Conservation (phyloP, 2,113 vertebrate species). For the Pollachius pollachius region DNA sequence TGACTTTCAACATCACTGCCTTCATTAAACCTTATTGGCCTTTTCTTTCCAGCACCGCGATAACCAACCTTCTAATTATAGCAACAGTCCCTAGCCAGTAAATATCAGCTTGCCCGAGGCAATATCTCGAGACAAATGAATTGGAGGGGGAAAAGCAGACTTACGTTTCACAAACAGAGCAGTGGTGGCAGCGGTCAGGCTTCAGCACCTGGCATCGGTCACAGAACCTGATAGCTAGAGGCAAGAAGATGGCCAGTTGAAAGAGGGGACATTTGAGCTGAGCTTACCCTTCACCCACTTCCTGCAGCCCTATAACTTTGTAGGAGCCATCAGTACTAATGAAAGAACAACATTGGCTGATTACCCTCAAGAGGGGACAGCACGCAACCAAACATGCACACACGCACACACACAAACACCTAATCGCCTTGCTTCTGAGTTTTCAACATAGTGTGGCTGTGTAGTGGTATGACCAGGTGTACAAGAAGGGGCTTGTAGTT, state of each 20-base stretch:
- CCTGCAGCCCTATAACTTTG: slow-evolving; percentile 38
- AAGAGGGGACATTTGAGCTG: slow-evolving; percentile 54
- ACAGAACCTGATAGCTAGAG: slow-evolving; percentile 93
- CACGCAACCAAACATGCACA: background rate
- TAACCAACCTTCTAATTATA: slow-evolving; percentile 44
- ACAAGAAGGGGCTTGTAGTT: too few relatives aligned
- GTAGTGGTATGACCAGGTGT: too few relatives aligned
- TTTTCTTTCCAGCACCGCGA: slow-evolving; percentile 25
- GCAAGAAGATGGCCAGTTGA: slow-evolving; percentile 52
- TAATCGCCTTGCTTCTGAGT: slow-evolving; percentile 11
- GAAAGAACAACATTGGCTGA: slow-evolving; percentile 49
- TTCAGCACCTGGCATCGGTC: slow-evolving; percentile 96
- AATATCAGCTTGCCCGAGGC: slow-evolving; percentile 35
- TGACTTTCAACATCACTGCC: slow-evolving; percentile 14
- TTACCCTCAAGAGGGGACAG: slow-evolving; percentile 28
- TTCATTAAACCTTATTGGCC: slow-evolving; percentile 26
- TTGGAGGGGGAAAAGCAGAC: slow-evolving; percentile 58
- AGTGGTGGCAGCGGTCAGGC: slow-evolving; percentile 97
- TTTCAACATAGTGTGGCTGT: slow-evolving; percentile 25
- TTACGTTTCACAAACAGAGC: slow-evolving; percentile 95
- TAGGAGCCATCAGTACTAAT: slow-evolving; percentile 55
- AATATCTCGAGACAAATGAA: slow-evolving; percentile 31
- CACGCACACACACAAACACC: slow-evolving; percentile 17
- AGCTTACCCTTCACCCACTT: slow-evolving; percentile 47
- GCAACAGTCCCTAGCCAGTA: slow-evolving; percentile 15